Conservation (phyloP, 2,888 invertebrate species). For the Esperia sulphurella region DNA sequence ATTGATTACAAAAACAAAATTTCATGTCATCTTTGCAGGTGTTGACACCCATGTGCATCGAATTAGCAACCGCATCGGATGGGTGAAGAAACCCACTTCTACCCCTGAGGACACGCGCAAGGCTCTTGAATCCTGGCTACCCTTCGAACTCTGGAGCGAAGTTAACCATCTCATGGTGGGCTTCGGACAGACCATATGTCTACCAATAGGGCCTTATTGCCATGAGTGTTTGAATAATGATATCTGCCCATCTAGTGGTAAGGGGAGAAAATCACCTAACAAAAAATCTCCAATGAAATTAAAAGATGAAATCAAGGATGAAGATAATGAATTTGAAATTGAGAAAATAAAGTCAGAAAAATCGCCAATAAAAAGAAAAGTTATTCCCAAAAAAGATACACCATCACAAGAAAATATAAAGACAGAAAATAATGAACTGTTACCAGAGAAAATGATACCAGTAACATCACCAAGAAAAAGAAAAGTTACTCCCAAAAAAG, state of each 20-base stretch:
- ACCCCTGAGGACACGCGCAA: slow-evolving; percentile 94
- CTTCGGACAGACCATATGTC: slow-evolving; percentile 97
- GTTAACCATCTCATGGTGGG: slow-evolving; percentile 96
- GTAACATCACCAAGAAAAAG: slow-evolving; percentile 3
- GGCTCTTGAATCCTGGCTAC: slow-evolving; percentile 93
- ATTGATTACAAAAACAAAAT: no score
- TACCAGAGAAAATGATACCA: neutral
- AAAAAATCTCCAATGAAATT: slow-evolving; percentile 47
- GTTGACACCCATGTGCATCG: slow-evolving; percentile 99
- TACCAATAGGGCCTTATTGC: slow-evolving; percentile 91
- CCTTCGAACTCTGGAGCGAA: slow-evolving; percentile 90
- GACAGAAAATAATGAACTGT: neutral
- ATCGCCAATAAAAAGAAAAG: neutral
- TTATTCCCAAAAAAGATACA: slow-evolving; percentile 2
- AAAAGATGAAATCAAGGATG: slow-evolving; percentile 24
- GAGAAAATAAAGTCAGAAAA: slow-evolving; percentile 7
- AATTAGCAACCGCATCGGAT: slow-evolving; percentile 93
- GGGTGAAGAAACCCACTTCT: slow-evolving; percentile 86
- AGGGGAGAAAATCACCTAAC: slow-evolving; percentile 50
- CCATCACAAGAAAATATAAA: slow-evolving; percentile 1
- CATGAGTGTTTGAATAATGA: slow-evolving; percentile 87
- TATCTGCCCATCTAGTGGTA: slow-evolving; percentile 86
- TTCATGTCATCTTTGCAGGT: slow-evolving; percentile 80
- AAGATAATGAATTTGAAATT: slow-evolving; percentile 9
- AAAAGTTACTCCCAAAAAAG: slow-evolving; percentile 2